A percentile compares a stretch with the other conserved stretches of the same genome.
These are phyloP conservation scores for Trididemnum miniatum DNA, from an alignment of 23 tunicate genomes.

Conservation along the genomic window DNA sequence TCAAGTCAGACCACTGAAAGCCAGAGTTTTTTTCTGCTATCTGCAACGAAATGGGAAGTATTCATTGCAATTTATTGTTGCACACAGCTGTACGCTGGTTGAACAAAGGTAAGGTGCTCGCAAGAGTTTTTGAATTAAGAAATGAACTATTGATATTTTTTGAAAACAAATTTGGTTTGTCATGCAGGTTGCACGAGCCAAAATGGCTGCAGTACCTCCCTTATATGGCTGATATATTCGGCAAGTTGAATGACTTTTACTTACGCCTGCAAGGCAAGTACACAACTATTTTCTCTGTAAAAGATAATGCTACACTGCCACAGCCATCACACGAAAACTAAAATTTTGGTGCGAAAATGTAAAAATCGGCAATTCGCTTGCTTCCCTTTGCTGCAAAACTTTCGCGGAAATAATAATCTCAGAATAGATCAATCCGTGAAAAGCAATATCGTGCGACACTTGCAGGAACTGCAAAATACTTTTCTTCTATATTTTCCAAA, in stretches of 20 bases:
- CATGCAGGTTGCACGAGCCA: background rate
- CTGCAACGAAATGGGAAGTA: background rate
- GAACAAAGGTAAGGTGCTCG: conserved; percentile 5
- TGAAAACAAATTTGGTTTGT: background rate
- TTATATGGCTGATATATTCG: background rate
- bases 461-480: too few relatives aligned
- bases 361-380: background rate
- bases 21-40: background rate
- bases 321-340: too few relatives aligned
- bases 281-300: background rate
- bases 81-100: conserved; percentile 8
- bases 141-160: conserved; percentile 1
- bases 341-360: too few relatives aligned
- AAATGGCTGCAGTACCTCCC: conserved; percentile 13
- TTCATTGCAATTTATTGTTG: conserved; percentile 11
- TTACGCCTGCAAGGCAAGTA: background rate
- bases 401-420: background rate
- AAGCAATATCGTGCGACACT: conserved; percentile 8
- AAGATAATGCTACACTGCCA: conserved; percentile 11
- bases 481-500: too few relatives aligned
- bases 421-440: background rate
- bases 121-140: background rate
- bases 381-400: conserved; percentile 1
- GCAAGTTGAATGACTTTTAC: background rate
- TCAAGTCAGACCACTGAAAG: conserved; percentile 4